Percentiles rank a stretch among this genome's conserved stretches.
Evolutionary conservation across 2,888 invertebrate genomes (phyloP).

Genomic region (Drosophila silvestris): DNA sequence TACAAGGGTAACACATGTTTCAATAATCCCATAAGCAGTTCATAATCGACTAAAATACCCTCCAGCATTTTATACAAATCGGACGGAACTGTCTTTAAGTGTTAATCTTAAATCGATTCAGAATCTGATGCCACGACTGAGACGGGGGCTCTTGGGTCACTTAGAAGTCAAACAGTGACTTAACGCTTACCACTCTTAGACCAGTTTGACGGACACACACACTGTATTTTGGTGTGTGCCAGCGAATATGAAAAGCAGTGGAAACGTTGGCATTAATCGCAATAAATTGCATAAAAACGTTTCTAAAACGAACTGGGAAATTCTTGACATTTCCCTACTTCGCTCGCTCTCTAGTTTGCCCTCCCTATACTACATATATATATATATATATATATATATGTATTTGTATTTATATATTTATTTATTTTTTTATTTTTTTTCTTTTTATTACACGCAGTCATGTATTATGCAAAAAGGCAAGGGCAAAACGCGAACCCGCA

Average conservation of each 20-base stretch:
- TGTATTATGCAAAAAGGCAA: constrained; percentile 56
- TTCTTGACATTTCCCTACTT: constrained; percentile 41
- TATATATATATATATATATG: constrained; percentile 2
- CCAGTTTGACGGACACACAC: not conserved
- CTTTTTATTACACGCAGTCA: constrained; percentile 47
- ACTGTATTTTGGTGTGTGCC: not conserved
- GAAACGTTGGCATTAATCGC: constrained; percentile 58
- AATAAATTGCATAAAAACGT: constrained; percentile 75
- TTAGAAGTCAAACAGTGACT: not conserved
- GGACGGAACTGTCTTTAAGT: not conserved
- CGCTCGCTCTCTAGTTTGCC: not conserved
- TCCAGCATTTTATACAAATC: not conserved
- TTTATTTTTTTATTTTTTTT: not conserved
- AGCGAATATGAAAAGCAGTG: constrained; percentile 35
- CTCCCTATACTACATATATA: not conserved
- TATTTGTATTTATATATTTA: constrained; percentile 16
- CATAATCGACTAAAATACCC: not conserved
- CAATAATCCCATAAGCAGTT: not conserved
- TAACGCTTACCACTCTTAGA: not conserved
- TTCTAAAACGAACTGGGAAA: constrained; percentile 67
- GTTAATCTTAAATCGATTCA: not conserved
- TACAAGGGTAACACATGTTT: not conserved
- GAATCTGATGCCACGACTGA: not conserved
- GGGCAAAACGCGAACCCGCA: constrained; percentile 49
- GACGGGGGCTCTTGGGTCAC: not conserved